Evolutionary conservation across 2,888 invertebrate species (phyloP), one percentile per base, ranked within the genome.

Genomic region (Euzophera pinguis): DNA sequence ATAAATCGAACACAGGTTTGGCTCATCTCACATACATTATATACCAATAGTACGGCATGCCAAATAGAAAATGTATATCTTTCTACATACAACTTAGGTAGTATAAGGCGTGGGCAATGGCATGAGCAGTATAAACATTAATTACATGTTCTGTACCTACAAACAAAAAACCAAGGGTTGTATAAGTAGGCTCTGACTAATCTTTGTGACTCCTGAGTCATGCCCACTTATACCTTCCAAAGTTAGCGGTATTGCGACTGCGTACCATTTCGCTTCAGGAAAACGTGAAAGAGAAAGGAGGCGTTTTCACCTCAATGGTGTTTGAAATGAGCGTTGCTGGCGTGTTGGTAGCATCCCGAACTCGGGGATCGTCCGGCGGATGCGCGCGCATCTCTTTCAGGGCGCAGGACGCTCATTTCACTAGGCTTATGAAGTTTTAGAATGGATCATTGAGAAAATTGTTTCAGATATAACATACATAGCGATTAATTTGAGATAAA

Each of bases 331-430:
- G 59, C 58, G 66, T 29, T 53, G 29, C 7, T 6, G n/a, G n/a
- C n/a, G 59, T 57, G 66, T 29, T 32, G 55, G 60, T 64, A 72
- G 63, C 69, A 55, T 64, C 66, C 59, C 64, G 65, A 62, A 59
- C 63, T 62, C 68, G 73, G 78, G 75, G 74, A 74, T 68, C 75
- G 71, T 63, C 62, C 65, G 67, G 64, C 51, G 54, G 60, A 39
- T 88, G 89, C 89, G 89, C 89, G 87, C 89, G 89, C 89, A 88
- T 63, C 58, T 67, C 61, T 78, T 81, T 77, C 80, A 88, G 81
- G 74, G 89, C 89, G 88, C 89, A 89, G 85, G 89, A 83, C 85
- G 72, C 75, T 70, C 67, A 81, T 75, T 73, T 57, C 45, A 52
- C 53, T 59, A 78, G 84, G 66, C 62, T 62, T 85, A 84, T 53